Base-by-base conservation (phyloP, 2,797 vertebrate species). In the Sebastes itinus region DNA sequence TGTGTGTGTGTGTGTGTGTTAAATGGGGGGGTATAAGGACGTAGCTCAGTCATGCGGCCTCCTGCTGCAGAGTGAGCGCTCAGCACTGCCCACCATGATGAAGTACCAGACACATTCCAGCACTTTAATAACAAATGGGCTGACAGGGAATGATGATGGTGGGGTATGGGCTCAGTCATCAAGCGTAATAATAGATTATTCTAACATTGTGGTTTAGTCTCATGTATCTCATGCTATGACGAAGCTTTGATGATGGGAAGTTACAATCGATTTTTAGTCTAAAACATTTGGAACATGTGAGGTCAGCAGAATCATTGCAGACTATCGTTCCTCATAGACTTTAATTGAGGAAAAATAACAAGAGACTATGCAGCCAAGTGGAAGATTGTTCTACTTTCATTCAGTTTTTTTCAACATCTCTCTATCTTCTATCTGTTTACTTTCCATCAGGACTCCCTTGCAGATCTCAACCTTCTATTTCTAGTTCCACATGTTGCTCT, bases 101-200 rank as follows among this genome's bases (percentile, higher is more conserved):
- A 95, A 96, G 94, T 80, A 92, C 91, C 90, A 89, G 85, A 90
- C 92, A 87, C 95, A 96, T 96, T 96, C 95, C 94, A 90, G 78
- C 88, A 91, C 92, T 93, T 91, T 94, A 94, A 95, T 95, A 95
- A 95, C 93, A 94, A 95, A 96, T 93, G 93, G 92, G 68, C 90
- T 93, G 94, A 94, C 94, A 81, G 74, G 87, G 91, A 94, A 88
- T 88, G 89, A 94, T 93, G 88, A 75, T 66, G 86, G 65, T 49
- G 75, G 74, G 78, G 79, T 82, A 78, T 12, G 72, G 78, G 65
- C 87, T 91, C 89, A 91, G 76, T 92, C 89, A 78, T 87, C 84
- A 80, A 67, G 79, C 62, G 60, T 42, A 65, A 78, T 71, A 79
- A 77, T 64, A 83, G 76, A 83, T 89, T 70, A 73, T 72, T 84